Percentiles rank a stretch among this genome's conserved stretches.
phyloP scores from a whole-genome alignment of 2,797 vertebrate genomes.

The Phoeniculus purpureus region DNA sequence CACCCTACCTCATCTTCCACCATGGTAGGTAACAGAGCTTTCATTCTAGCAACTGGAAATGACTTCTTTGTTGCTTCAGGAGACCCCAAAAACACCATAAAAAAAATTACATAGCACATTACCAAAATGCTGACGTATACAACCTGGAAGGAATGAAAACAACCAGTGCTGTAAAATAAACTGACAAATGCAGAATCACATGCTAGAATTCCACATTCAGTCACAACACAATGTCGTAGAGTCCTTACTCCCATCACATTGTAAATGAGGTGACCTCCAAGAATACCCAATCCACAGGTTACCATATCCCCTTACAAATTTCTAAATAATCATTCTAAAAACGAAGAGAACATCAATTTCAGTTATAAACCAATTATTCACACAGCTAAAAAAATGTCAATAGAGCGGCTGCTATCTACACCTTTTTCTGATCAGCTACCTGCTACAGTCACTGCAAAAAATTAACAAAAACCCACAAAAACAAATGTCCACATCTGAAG shows the following conservation, averaged over 20 bases:
- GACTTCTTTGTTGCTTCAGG: slow-evolving; percentile 81
- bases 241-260: not conserved
- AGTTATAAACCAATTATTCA: not conserved
- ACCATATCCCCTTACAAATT: not conserved
- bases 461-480: not conserved
- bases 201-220: not conserved
- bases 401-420: not conserved
- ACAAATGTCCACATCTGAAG: not conserved
- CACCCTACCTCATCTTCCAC: slow-evolving; percentile 81
- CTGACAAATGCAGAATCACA: not conserved
- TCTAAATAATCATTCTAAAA: not conserved
- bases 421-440: not conserved
- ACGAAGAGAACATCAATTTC: not conserved
- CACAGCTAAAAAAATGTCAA: not conserved
- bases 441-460: not conserved
- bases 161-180: not conserved
- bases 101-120: slow-evolving; percentile 87
- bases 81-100: slow-evolving; percentile 87
- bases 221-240: not conserved
- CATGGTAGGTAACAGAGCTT: slow-evolving; percentile 84
- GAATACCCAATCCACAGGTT: not conserved
- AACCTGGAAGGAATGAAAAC: slow-evolving; percentile 75
- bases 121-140: slow-evolving; percentile 88
- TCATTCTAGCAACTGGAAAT: slow-evolving; percentile 85
- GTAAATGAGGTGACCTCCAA: not conserved